phyloP scores from a whole-genome alignment of 2,797 vertebrate genomes.

The Manis crassicaudata region DNA sequence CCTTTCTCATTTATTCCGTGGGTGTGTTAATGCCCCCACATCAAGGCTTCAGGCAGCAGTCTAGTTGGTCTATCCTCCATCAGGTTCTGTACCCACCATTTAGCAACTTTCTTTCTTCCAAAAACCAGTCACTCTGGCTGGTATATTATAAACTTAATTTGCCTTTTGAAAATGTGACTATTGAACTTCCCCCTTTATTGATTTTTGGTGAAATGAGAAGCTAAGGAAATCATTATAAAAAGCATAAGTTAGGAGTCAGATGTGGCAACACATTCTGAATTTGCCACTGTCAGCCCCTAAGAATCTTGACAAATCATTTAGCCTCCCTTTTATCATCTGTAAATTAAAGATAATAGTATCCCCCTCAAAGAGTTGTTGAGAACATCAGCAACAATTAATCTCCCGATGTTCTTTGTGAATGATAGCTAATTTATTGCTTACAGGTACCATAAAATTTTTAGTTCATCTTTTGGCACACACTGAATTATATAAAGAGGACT shows the following conservation, averaged over 20 bases:
- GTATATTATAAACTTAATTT: slow-evolving; percentile 1
- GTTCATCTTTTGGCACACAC: neutral
- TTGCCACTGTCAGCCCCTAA: neutral
- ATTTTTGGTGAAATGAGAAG: neutral
- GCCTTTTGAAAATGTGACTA: neutral
- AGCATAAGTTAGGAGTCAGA: neutral
- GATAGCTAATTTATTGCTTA: neutral
- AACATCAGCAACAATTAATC: neutral
- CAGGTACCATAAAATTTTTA: neutral
- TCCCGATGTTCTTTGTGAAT: neutral
- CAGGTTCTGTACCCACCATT: neutral
- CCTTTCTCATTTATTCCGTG: neutral
- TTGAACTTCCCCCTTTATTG: neutral
- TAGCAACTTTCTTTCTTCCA: neutral
- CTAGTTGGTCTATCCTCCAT: neutral
- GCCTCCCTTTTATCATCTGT: neutral
- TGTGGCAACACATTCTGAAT: neutral
- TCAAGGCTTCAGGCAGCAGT: neutral
- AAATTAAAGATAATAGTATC: neutral
- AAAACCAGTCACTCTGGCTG: neutral
- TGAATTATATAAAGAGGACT: neutral
- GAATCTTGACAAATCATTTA: neutral
- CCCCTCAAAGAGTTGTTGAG: neutral
- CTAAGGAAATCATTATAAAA: neutral
- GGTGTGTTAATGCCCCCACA: neutral